phyloP scores from a whole-genome alignment of 30 jellyfish, hydroid and myxozoan species.

The Aurelia coerulea region DNA sequence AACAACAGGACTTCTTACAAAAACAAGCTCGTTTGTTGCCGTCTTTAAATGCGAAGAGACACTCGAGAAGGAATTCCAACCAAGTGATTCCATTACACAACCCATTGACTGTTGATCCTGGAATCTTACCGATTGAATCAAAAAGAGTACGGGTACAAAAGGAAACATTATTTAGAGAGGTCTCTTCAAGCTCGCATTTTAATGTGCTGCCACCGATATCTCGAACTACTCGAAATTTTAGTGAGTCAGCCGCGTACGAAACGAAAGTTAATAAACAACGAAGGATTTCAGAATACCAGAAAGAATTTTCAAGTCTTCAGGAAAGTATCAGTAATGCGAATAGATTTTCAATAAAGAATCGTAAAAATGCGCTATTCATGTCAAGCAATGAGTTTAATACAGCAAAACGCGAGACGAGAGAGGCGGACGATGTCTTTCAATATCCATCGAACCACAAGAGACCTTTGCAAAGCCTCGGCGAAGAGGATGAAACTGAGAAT shows the following conservation, averaged over 20 bases:
- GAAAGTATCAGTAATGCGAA: constrained; percentile 57
- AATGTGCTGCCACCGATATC: constrained; percentile 68
- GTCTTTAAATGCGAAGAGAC: constrained; percentile 30
- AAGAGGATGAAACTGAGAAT: constrained; percentile 4
- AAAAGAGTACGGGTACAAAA: not conserved
- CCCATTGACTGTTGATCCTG: not conserved
- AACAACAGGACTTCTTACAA: constrained; percentile 62
- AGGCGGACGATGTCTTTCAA: not conserved
- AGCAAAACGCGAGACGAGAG: not conserved
- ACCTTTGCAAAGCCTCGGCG: constrained; percentile 10
- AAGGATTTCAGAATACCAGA: constrained; percentile 64
- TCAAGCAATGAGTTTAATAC: not conserved
- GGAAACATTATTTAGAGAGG: too few species aligned
- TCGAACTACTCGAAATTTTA: not conserved
- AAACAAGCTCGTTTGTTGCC: constrained; percentile 75
- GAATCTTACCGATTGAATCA: not conserved
- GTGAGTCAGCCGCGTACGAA: not conserved
- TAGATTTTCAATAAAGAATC: constrained; percentile 18
- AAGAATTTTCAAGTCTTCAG: constrained; percentile 60
- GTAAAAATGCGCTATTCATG: not conserved
- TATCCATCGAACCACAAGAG: not conserved
- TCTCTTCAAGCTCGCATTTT: constrained; percentile 11
- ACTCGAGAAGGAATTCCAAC: constrained; percentile 32
- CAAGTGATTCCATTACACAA: constrained; percentile 64
- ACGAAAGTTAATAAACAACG: constrained; percentile 30